Conservation (phyloP, 1,140 invertebrate genomes). For the Xylocopa sonorina region DNA sequence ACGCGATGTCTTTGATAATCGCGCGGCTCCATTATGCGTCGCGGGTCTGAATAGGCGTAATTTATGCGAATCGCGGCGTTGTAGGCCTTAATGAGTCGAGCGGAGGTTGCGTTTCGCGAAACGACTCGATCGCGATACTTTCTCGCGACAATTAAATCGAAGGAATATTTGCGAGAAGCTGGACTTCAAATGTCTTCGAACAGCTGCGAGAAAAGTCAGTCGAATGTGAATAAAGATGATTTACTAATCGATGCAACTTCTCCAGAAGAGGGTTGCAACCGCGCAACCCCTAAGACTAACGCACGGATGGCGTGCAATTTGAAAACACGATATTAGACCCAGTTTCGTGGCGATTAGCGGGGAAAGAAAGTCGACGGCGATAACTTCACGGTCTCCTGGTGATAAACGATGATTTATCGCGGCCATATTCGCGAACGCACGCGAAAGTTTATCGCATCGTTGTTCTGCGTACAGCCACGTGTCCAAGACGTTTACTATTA, state of each 20-base stretch:
- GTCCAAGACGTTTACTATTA: conserved; percentile 50
- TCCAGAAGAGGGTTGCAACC: too few relatives aligned
- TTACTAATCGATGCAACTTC: too few relatives aligned
- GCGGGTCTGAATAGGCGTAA: not conserved
- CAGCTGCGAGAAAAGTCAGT: too few relatives aligned
- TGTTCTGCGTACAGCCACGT: conserved; percentile 58
- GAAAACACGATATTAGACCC: conserved; percentile 35
- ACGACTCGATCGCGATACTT: too few relatives aligned
- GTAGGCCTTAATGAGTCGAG: not conserved
- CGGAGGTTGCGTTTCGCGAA: not conserved
- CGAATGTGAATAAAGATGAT: too few relatives aligned
- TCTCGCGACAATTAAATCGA: too few relatives aligned
- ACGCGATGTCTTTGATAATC: not conserved
- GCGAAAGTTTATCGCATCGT: conserved; percentile 56
- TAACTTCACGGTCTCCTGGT: conserved; percentile 34
- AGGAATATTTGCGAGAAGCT: too few relatives aligned
- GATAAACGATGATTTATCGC: conserved; percentile 64
- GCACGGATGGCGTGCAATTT: conserved; percentile 20
- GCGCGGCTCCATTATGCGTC: not conserved
- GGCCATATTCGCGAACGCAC: not conserved
- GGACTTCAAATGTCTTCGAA: too few relatives aligned
- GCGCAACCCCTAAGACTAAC: not conserved
- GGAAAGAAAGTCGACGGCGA: conserved; percentile 41
- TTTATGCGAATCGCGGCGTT: not conserved
- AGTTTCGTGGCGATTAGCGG: conserved; percentile 25